Base-by-base conservation (phyloP, 2,113 vertebrate species). In the Eurystomus gularis region DNA sequence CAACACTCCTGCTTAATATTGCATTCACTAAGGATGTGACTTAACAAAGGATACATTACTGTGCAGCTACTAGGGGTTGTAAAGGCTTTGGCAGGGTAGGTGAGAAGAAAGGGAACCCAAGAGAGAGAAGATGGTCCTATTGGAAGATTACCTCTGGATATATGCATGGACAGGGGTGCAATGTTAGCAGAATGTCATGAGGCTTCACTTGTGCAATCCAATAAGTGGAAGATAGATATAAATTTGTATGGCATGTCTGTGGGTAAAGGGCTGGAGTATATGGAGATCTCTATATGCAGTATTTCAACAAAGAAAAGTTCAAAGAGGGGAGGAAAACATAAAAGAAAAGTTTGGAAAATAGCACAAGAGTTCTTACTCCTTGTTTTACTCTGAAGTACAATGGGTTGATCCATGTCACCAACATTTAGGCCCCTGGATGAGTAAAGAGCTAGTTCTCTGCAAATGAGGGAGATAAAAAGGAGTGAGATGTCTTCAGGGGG, bases 311-410 rank as follows among this genome's bases (percentile, higher is more conserved):
- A 24, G n/a, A n/a, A n/a, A n/a, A n/a, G n/a, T n/a, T n/a, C n/a
- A n/a, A n/a, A n/a, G n/a, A n/a, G n/a, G n/a, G n/a, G n/a, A n/a
- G n/a, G 28, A 69, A 91, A 65, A 39, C 3, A 0, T 37, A 24
- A 66, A 83, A 31, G 26, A 57, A 80, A 13, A 1, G 2, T 54
- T 81, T 71, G 9, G 17, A 81, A 54, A 60, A 37, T 31, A 60
- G 7, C 4, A 3, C 14, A 49, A 62, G 52, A 24, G 1, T 51
- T 89, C 1, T 1, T 28, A 26, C 1, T 33, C 25, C 6, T 49
- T 72, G 7, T 46, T 85, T 88, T 29, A 21, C 17, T 54, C 52
- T 26, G 31, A 85, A 70, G 9, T 52, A 16, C 68, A 66, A 3
- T 20, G 26, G 2, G 7, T 48, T 44, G 29, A 86, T 46, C 39